These are phyloP conservation scores for Xestobium rufovillosum DNA, from an alignment of 2,888 invertebrate genomes.

Conservation along the genomic window DNA sequence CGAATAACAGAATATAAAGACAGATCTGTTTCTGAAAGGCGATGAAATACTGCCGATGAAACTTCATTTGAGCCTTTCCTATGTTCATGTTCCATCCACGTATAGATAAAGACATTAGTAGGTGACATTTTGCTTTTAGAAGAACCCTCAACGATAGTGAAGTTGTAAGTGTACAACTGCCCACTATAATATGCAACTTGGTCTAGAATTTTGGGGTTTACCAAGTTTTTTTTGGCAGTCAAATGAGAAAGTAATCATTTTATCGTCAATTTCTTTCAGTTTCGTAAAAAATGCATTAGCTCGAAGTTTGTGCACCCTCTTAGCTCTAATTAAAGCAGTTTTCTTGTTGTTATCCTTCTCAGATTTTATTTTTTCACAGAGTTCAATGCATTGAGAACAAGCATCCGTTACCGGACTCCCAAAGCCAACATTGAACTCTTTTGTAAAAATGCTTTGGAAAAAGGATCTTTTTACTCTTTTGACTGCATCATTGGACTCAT, in stretches of 20 bases:
- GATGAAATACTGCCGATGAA: conserved; percentile 12
- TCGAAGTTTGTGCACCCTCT: too few relatives aligned
- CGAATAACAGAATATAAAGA: conserved; percentile 9
- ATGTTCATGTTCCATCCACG: conserved; percentile 12
- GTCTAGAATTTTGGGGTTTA: conserved; percentile 9
- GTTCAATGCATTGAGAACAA: conserved; percentile 10
- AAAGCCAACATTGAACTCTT: conserved; percentile 11
- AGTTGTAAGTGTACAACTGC: conserved; percentile 17
- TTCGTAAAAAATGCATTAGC: too few relatives aligned
- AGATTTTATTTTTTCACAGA: too few relatives aligned
- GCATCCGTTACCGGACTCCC: conserved; percentile 11
- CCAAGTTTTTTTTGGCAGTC: too few relatives aligned
- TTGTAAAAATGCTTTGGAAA: conserved; percentile 10
- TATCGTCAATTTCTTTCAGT: too few relatives aligned
- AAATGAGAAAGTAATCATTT: too few relatives aligned
- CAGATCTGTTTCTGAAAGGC: conserved; percentile 11
- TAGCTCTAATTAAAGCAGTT: too few relatives aligned
- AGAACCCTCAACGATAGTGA: conserved; percentile 9
- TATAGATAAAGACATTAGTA: conserved; percentile 12
- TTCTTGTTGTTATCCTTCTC: too few relatives aligned
- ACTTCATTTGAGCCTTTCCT: conserved; percentile 15
- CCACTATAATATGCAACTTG: conserved; percentile 11
- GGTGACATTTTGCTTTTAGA: conserved; percentile 6
- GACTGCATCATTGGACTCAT: too few relatives aligned
- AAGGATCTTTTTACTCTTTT: too few relatives aligned